These are phyloP conservation scores for Meloidogyne chitwoodi DNA, from an alignment of 1,140 invertebrate species.

Conservation along the genomic window DNA sequence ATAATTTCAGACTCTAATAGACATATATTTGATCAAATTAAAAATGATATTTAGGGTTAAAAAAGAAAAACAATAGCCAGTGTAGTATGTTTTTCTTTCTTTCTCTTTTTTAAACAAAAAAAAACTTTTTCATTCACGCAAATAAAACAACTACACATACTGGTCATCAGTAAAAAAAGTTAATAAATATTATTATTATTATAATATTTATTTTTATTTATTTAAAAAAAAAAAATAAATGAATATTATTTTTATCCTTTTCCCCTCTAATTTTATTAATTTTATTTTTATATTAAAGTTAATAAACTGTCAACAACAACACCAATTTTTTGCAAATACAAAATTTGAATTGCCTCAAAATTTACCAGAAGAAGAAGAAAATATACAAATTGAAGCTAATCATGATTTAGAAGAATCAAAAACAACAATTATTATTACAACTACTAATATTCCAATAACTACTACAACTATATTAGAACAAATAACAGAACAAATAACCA, in stretches of 20 bases:
- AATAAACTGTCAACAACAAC: conserved; percentile 6
- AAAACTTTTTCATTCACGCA: not conserved
- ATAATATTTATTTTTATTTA: too few species aligned
- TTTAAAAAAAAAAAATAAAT: too few species aligned
- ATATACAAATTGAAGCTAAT: conserved; percentile 1
- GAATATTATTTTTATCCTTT: not conserved
- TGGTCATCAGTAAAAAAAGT: too few species aligned
- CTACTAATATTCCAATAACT: not conserved
- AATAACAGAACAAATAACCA: too few species aligned
- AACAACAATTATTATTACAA: not conserved
- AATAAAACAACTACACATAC: too few species aligned
- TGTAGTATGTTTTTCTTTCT: not conserved
- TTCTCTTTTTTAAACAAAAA: too few species aligned
- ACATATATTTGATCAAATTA: too few species aligned
- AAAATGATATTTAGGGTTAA: not conserved
- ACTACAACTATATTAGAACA: not conserved
- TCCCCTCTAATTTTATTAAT: not conserved
- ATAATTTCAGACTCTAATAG: not conserved
- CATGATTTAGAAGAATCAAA: conserved; percentile 11
- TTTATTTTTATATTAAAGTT: too few species aligned
- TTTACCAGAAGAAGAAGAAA: conserved; percentile 34
- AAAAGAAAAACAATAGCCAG: not conserved
- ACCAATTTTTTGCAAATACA: conserved; percentile 43
- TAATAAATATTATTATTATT: too few species aligned
- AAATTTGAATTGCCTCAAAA: conserved; percentile 41